phyloP scores from a whole-genome alignment of 2,797 vertebrate genomes.

The Neosilurus hyrtlii region DNA sequence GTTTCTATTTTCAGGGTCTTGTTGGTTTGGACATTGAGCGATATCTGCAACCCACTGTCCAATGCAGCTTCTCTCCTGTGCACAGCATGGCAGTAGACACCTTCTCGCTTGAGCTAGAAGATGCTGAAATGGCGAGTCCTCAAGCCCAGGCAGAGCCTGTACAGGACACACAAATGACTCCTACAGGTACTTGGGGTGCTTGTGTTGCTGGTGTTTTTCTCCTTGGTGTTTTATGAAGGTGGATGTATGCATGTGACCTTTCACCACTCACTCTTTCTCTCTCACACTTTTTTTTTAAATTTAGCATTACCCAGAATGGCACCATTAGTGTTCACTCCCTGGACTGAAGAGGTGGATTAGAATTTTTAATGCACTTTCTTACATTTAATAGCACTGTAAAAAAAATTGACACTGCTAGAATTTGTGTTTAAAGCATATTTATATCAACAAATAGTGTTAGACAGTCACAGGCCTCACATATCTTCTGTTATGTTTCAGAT shows the following conservation, averaged over 20 bases:
- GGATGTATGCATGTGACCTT: slow-evolving; percentile 6
- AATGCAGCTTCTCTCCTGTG: slow-evolving; percentile 62
- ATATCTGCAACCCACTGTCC: slow-evolving; percentile 68
- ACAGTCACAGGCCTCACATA: neutral
- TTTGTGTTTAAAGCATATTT: neutral
- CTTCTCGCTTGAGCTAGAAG: slow-evolving; percentile 58
- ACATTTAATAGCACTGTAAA: neutral
- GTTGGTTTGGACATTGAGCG: slow-evolving; percentile 72
- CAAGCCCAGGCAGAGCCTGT: slow-evolving; percentile 37
- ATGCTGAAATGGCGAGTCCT: slow-evolving; percentile 74
- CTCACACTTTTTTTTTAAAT: slow-evolving; percentile 30
- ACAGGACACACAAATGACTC: slow-evolving; percentile 52
- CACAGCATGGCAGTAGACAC: slow-evolving; percentile 49
- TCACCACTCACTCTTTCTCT: slow-evolving; percentile 36
- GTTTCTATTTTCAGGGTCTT: slow-evolving; percentile 53
- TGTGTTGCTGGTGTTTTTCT: neutral
- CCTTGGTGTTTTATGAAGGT: slow-evolving; percentile 18
- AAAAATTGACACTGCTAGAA: neutral
- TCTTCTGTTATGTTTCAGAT: slow-evolving; percentile 51
- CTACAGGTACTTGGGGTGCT: slow-evolving; percentile 27
- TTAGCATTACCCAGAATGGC: slow-evolving; percentile 60
- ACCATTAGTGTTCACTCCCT: slow-evolving; percentile 52
- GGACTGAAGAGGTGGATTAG: slow-evolving; percentile 64
- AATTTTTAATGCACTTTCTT: slow-evolving; percentile 9
- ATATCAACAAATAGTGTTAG: neutral